Evolutionary conservation across 53 echinoderm and acorn worm species (phyloP), one percentile per base, ranked within the genome.

Genomic region (Henricia sp.): DNA sequence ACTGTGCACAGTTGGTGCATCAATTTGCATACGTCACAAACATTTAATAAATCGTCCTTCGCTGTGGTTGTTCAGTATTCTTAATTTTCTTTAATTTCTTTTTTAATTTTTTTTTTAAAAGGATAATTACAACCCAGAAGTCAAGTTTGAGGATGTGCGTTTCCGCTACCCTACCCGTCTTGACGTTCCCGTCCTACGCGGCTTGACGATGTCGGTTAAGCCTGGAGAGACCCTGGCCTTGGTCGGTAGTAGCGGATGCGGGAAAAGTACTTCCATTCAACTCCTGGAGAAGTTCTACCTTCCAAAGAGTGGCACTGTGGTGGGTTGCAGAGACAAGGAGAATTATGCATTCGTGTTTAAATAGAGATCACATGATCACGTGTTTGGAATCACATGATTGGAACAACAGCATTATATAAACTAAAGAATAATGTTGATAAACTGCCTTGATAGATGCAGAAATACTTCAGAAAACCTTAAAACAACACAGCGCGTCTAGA

Each of bases 171-270:
- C 97, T 2, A 88, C 92, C 62, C 82, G 97, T 19, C 94, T 92
- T 0, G 90, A 94, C 42, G 92, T 94, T 19, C 88, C 88, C 2
- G 94, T 97, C 57, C 89, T 97, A 20, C 70, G 86, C 11, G 94
- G 92, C 16, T 83, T 97, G 33, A 68, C 88, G 0, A 65, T 97
- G 37, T 77, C 88, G 0, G 97, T 97, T 21, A 92, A 74, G 60
- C 88, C 94, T 10, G 97, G 97, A 25, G 92, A 97, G 82, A 97
- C 92, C 36, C 78, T 97, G 46, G 97, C 97, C 16, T 65, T 97
- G 52, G 97, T 97, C 4, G 97, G 97, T 0, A 94, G 91, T 88
- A 96, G 96, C 53, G 96, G 96, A 0, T 96, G 96, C 54, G 96
- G 96, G 1, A 96, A 97, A 86, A 97, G 97, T 34, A 97, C 97